Percentiles rank a stretch among this genome's conserved stretches.
Conservation (phyloP, 2,888 invertebrate genomes). For the Ormyrus labotus region DNA sequence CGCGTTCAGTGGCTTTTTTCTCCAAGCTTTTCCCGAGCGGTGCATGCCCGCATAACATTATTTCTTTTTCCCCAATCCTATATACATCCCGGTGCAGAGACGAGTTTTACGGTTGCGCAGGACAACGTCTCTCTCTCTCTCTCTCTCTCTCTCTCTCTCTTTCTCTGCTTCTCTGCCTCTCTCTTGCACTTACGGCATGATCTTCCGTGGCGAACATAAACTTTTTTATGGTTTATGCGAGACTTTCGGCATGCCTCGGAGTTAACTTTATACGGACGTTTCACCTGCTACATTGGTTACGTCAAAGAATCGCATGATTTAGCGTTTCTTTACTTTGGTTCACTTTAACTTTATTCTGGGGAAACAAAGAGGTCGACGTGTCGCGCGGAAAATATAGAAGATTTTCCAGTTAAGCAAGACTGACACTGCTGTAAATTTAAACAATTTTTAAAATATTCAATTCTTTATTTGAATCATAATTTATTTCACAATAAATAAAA, state of each 20-base stretch:
- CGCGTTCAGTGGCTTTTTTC: background rate
- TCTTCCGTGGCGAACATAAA: slow-evolving; percentile 22
- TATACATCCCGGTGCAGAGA: slow-evolving; percentile 4
- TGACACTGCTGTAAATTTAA: no score
- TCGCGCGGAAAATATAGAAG: no score
- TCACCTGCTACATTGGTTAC: slow-evolving; percentile 17
- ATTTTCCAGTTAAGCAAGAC: no score
- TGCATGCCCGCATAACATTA: slow-evolving; percentile 4
- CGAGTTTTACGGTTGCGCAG: slow-evolving; percentile 24
- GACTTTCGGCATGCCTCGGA: slow-evolving; percentile 30
- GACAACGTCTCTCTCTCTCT: background rate
- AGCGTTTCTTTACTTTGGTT: slow-evolving; percentile 12
- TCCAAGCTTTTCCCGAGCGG: background rate
- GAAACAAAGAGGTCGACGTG: no score
- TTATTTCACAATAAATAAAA: no score
- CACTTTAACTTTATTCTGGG: no score
- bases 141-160: background rate
- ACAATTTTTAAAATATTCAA: no score
- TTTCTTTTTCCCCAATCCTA: background rate
- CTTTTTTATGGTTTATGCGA: slow-evolving; percentile 45
- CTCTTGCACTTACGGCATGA: background rate
- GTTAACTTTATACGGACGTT: slow-evolving; percentile 36
- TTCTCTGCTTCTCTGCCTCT: background rate
- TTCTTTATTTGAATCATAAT: no score
- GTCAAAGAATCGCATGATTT: slow-evolving; percentile 14